phyloP scores from a whole-genome alignment of 2,797 vertebrate species.

The Galagoides demidoff region DNA sequence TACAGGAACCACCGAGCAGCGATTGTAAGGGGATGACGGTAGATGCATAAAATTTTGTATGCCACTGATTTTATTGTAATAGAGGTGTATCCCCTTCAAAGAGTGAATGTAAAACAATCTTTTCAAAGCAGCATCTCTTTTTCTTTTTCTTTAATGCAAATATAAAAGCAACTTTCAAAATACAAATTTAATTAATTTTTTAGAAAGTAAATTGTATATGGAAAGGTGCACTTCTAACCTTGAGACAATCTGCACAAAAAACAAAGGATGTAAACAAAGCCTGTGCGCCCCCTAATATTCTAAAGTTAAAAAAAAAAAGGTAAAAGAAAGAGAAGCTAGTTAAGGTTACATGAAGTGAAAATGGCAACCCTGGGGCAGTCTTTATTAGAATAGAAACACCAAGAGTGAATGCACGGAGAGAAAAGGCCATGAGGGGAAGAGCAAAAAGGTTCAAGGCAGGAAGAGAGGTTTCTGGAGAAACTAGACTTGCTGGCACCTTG shows the following conservation, averaged over 20 bases:
- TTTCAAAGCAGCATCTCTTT: not conserved
- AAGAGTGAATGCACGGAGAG: not conserved
- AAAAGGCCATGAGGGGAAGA: not conserved
- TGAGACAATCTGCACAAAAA: too few relatives aligned
- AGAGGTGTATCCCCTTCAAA: not conserved
- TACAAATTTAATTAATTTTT: not conserved
- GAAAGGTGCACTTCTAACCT: not conserved
- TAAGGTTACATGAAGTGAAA: not conserved
- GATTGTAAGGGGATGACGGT: not conserved
- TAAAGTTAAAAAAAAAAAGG: too few relatives aligned
- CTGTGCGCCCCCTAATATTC: too few relatives aligned
- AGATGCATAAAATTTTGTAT: not conserved
- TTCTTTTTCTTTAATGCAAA: constrained; percentile 33
- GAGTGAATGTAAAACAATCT: not conserved
- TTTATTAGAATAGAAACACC: not conserved
- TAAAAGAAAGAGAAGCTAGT: too few relatives aligned
- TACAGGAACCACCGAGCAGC: not conserved
- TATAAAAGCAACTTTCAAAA: not conserved
- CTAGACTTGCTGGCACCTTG: not conserved
- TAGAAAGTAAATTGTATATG: not conserved
- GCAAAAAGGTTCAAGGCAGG: not conserved
- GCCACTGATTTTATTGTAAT: not conserved
- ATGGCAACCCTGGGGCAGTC: not conserved
- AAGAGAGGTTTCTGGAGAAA: not conserved
- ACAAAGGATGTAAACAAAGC: too few relatives aligned